Evolutionary conservation across 2,113 vertebrate species (phyloP).

Genomic region (Sitta europaea): DNA sequence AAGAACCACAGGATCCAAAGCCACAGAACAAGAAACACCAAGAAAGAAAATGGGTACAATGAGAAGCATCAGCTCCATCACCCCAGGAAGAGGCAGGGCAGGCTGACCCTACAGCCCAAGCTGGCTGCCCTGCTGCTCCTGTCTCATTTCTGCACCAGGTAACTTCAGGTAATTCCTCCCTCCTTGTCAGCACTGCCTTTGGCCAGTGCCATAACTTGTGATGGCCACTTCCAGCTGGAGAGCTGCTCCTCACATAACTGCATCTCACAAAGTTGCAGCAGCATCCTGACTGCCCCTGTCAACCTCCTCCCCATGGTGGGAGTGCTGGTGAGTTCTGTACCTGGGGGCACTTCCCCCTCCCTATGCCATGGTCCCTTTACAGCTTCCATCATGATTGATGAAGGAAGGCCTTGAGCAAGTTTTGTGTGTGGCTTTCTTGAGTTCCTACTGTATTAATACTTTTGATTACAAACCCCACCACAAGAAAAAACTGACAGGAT

Average conservation of each 20-base stretch:
- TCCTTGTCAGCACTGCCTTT: background rate
- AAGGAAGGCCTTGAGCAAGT: background rate
- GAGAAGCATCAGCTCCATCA: background rate
- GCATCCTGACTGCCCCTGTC: rapidly evolving
- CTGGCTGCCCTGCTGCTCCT: background rate
- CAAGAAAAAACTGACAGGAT: background rate
- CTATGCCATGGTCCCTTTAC: background rate
- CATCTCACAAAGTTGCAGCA: background rate
- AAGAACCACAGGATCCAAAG: background rate
- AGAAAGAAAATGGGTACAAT: background rate
- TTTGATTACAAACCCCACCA: background rate
- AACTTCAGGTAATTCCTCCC: background rate
- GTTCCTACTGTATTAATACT: background rate
- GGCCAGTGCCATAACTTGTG: background rate
- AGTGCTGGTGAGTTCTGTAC: background rate
- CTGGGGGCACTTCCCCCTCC: background rate
- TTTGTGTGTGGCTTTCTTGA: background rate
- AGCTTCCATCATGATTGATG: background rate
- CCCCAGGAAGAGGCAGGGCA: background rate
- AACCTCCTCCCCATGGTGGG: background rate
- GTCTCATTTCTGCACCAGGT: background rate
- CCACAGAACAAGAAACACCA: background rate
- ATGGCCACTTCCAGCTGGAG: background rate
- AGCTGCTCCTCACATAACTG: background rate
- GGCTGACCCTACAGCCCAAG: background rate